Base-by-base conservation (phyloP, 2,797 vertebrate genomes). In the Neosalanx taihuensis region DNA sequence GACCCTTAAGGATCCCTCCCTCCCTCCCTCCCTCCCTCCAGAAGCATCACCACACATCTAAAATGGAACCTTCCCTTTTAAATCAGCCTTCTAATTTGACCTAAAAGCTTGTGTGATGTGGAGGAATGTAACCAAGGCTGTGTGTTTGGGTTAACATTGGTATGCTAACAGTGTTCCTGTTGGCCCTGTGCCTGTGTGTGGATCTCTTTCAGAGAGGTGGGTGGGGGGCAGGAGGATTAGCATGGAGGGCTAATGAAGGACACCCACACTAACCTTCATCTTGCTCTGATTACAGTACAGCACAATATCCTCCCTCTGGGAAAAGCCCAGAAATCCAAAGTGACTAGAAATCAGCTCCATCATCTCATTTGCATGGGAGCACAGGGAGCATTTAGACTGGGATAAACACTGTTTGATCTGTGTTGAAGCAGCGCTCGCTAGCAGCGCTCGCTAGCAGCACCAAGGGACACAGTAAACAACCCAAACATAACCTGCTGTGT, bases 81-180 rank as follows among this genome's bases (percentile, higher is more conserved):
- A 49, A 63, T 29, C 33, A 3, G 18, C 15, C 6, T 13, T 56
- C 30, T 64, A 30, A 67, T 70, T 68, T 58, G 33, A 65, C 53
- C 37, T 53, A 64, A 64, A 31, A 5, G 23, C 61, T 30, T 62
- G 12, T 46, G 59, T 26, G 41, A 29, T 2, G 17, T 2, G 17
- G 6, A 20, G 18, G 51, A n/a, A 58, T 15, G 7, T 29, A 62
- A 64, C 20, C 58, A 37, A 3, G 6, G 20, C 41, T 2, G 37
- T 64, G 6, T 18, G 35, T 64, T 41, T 5, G 18, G 33, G 63
- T 57, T 31, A n/a, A 6, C 1, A 17, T 61, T 41, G 26, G 60
- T 12, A 58, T 26, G 20, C n/a, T 64, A 70, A 66, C 61, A 65
- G 33, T 72, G 57, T 69, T 75, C 61, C 20, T 67, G 46, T 69